Conservation (phyloP, 2,797 vertebrate species). For the Spizella passerina region DNA sequence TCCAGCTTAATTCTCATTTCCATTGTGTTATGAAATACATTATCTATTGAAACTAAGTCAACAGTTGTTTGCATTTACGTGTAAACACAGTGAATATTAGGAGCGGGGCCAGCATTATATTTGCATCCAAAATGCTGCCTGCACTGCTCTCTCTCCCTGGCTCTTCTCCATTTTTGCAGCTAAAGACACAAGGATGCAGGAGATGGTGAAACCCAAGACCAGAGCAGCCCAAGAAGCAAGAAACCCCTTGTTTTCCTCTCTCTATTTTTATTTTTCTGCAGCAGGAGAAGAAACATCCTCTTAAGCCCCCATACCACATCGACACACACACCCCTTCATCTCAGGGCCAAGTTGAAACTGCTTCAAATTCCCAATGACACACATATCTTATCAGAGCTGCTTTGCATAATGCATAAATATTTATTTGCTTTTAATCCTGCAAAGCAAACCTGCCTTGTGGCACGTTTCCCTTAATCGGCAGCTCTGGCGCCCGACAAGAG, state of each 20-base stretch:
- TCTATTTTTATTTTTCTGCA: background rate
- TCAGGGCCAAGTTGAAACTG: slow-evolving; percentile 6
- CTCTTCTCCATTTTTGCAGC: slow-evolving; percentile 46
- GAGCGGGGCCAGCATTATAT: slow-evolving; percentile 39
- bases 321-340: background rate
- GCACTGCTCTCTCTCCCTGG: slow-evolving; percentile 22
- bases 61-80: slow-evolving; percentile 66
- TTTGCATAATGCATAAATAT: slow-evolving; percentile 37
- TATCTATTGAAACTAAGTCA: slow-evolving; percentile 68
- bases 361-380: slow-evolving; percentile 54
- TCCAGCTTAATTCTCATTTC: slow-evolving; percentile 58
- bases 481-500: background rate
- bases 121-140: slow-evolving; percentile 53
- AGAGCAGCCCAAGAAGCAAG: background rate
- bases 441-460: slow-evolving; percentile 60
- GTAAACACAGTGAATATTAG: slow-evolving; percentile 61
- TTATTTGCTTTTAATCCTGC: slow-evolving; percentile 63
- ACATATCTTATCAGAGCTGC: slow-evolving; percentile 43
- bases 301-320: background rate
- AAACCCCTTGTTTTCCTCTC: background rate
- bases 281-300: background rate
- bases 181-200: background rate
- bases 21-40: slow-evolving; percentile 60
- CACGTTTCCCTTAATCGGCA: slow-evolving; percentile 27
- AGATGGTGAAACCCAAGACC: slow-evolving; percentile 6